phyloP scores from a whole-genome alignment of 2,797 vertebrate species.

The Masticophis lateralis region DNA sequence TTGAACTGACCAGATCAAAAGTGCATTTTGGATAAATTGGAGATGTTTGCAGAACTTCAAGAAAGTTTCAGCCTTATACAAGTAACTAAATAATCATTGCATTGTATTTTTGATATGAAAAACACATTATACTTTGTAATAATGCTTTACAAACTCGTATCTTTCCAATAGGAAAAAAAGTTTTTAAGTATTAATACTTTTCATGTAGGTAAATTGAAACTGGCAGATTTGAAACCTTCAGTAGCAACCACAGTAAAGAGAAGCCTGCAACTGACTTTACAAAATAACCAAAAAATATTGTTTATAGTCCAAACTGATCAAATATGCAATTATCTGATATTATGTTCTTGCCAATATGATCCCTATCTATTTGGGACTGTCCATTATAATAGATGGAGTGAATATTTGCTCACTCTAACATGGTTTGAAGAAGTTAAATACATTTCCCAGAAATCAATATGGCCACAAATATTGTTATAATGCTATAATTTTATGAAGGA shows the following conservation, averaged over 20 bases:
- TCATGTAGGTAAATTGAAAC: neutral
- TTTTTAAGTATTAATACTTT: neutral
- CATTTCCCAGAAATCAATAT: neutral
- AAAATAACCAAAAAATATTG: neutral
- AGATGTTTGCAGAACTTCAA: slow-evolving; percentile 62
- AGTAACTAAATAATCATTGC: slow-evolving; percentile 14
- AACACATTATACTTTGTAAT: neutral
- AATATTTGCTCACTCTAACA: neutral
- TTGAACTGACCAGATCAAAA: slow-evolving; percentile 75
- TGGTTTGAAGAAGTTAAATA: neutral
- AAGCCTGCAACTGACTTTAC: neutral
- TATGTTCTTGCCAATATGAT: neutral
- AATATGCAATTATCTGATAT: neutral
- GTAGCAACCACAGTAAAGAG: neutral
- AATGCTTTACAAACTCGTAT: slow-evolving; percentile 19
- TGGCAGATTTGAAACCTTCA: neutral
- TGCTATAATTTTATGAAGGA: neutral
- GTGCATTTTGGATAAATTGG: slow-evolving; percentile 72
- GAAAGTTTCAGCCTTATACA: slow-evolving; percentile 24
- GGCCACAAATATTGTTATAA: neutral
- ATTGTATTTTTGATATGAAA: slow-evolving; percentile 33
- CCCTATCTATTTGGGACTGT: neutral
- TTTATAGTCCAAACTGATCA: neutral
- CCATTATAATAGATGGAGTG: neutral
- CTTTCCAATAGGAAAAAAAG: neutral